Percentiles rank a stretch among this genome's conserved stretches.
phyloP scores from a whole-genome alignment of 92 coral and sea anemone genomes.

The Plumapathes pennacea region DNA sequence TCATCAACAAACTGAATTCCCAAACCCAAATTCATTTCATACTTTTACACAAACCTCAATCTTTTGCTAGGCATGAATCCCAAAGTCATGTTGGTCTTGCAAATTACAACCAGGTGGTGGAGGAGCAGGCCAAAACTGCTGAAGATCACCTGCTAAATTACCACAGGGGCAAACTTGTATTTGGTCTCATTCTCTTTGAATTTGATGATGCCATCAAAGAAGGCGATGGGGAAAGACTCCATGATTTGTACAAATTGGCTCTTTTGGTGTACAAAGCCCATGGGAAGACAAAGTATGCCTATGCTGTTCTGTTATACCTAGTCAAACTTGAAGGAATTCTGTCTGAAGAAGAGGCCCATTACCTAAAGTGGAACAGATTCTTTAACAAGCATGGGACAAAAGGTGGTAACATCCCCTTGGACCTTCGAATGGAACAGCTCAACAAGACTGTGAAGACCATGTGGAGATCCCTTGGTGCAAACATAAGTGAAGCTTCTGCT shows the following conservation, averaged over 20 bases:
- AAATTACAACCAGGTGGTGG: not conserved
- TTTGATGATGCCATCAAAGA: conserved; percentile 51
- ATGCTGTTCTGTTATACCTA: conserved; percentile 27
- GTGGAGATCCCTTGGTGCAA: conserved; percentile 56
- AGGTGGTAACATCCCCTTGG: conserved; percentile 44
- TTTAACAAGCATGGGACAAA: conserved; percentile 47
- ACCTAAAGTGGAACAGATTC: conserved; percentile 48
- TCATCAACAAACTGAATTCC: not conserved
- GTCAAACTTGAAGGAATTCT: conserved; percentile 16
- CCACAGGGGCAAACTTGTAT: conserved; percentile 32
- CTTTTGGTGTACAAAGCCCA: conserved; percentile 29
- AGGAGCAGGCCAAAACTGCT: conserved; percentile 1
- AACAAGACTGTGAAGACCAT: conserved; percentile 48
- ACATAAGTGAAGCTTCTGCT: conserved; percentile 36
- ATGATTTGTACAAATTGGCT: conserved; percentile 46
- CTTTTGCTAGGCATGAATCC: conserved; percentile 7
- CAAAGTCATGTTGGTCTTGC: not conserved
- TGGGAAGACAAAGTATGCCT: conserved; percentile 43
- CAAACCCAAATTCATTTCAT: not conserved
- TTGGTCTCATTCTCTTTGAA: conserved; percentile 43
- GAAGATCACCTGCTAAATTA: conserved; percentile 43
- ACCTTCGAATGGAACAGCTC: conserved; percentile 52
- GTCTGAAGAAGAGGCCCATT: conserved; percentile 37
- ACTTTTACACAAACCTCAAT: too few relatives aligned
- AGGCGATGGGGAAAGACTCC: conserved; percentile 56